Evolutionary conservation across 2,888 invertebrate species (phyloP).

Genomic region (Clusia tigrina): DNA sequence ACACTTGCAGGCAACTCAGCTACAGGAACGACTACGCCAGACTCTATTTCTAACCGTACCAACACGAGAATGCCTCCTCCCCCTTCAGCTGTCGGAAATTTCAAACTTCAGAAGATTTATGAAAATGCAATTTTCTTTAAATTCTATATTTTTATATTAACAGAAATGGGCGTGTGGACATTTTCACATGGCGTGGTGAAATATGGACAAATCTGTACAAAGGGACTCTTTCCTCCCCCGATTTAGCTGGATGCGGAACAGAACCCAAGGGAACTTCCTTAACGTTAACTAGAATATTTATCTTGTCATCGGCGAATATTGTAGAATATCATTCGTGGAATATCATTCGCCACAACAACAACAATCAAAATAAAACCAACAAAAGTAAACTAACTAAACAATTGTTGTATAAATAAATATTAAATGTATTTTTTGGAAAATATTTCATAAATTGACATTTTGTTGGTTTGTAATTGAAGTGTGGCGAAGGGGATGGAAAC

Average conservation of each 20-base stretch:
- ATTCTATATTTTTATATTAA: neutral
- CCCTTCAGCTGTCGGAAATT: neutral
- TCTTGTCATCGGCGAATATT: neutral
- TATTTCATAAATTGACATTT: conserved; percentile 14
- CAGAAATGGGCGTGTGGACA: conserved; percentile 1
- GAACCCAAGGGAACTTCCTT: neutral
- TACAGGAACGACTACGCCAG: neutral
- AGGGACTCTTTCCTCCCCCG: too few relatives aligned
- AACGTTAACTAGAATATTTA: neutral
- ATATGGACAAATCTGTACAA: neutral
- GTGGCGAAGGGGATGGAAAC: too few relatives aligned
- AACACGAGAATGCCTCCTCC: neutral
- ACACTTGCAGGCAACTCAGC: neutral
- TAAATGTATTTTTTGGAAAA: neutral
- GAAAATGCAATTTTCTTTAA: neutral
- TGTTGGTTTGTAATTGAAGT: neutral
- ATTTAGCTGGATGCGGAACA: too few relatives aligned
- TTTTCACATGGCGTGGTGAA: neutral
- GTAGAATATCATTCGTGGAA: neutral
- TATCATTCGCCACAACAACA: neutral
- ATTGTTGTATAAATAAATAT: neutral
- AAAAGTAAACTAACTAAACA: conserved; percentile 6
- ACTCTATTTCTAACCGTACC: neutral
- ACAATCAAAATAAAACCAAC: neutral
- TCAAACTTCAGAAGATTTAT: neutral